Evolutionary conservation across 2,888 invertebrate species (phyloP).

Genomic region (Dinocampus coccinellae): DNA sequence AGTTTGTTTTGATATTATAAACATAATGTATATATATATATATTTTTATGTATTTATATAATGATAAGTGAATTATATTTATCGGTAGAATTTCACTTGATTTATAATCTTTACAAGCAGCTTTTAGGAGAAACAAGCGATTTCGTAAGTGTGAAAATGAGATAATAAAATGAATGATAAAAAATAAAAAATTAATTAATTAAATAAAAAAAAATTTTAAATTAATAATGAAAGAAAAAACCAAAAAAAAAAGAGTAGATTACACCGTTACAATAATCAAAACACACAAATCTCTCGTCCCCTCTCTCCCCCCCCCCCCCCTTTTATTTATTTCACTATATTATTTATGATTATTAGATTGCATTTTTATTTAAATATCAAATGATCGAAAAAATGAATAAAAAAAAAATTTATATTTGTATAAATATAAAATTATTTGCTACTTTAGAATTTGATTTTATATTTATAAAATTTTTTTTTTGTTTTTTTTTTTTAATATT

Average conservation of each 20-base stretch:
- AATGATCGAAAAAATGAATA: conserved; percentile 26
- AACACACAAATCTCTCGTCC: conserved; percentile 44
- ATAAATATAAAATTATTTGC: conserved; percentile 15
- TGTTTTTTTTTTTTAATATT: not conserved
- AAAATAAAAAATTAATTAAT: conserved; percentile 19
- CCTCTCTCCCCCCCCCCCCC: not conserved
- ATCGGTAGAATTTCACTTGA: conserved; percentile 40
- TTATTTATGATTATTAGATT: conserved; percentile 24
- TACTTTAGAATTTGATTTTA: not conserved
- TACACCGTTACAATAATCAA: conserved; percentile 47
- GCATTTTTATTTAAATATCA: not conserved
- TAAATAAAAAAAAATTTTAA: conserved; percentile 37
- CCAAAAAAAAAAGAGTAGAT: conserved; percentile 51
- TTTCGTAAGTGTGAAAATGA: conserved; percentile 68
- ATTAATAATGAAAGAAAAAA: too few relatives aligned
- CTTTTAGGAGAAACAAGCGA: conserved; percentile 68
- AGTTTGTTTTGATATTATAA: not conserved
- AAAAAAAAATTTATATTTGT: not conserved
- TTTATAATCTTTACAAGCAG: conserved; percentile 66
- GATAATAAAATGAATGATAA: conserved; percentile 46
- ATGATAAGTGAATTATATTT: conserved; percentile 25
- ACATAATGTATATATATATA: not conserved
- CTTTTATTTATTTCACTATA: conserved; percentile 6
- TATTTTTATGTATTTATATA: conserved; percentile 10
- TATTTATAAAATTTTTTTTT: not conserved